Base-by-base conservation (phyloP, 2,888 invertebrate genomes). In the Agrypnus murinus region DNA sequence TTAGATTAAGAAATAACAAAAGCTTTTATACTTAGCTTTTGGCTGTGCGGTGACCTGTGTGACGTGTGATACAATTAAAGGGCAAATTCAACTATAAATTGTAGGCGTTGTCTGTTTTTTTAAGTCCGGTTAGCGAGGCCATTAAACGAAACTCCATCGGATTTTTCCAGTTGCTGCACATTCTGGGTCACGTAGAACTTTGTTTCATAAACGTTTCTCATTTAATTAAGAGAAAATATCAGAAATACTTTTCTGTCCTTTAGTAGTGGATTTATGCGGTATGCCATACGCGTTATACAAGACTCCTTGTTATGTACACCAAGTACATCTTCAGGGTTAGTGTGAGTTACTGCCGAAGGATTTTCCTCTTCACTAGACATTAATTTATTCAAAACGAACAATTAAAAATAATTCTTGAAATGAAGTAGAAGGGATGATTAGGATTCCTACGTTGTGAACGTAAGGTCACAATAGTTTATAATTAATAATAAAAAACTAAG, bases 41-140 rank as follows among this genome's bases (percentile, higher is more conserved):
- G 46, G 46, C 19, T 7, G 19, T 46, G 17, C 19, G 9, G 19
- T 46, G 46, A 46, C 46, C 19, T 46, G 46, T 46, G 17, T 46
- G 19, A 19, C 8, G 46, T 46, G 19, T 46, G 19, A 46, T 46
- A 46, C 46, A 46, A 15, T 46, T 46, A 46, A 46, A 46, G 46
- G 46, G 46, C 46, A 46, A 10, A 46, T 46, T 46, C 17, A 17
- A 19, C 1, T 46, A 46, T 46, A 10, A 46, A 46, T 5, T 46
- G 46, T 19, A 19, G 46, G 46, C 46, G 46, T 46, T 46, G 46
- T 10, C 46, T 46, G 19, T 17, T 5, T 25, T 46, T 17, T 17
- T 10, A 45, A 45, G 46, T 46, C 46, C 46, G 46, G 46, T 19
- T 46, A 17, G 46, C 19, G 46, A 46, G 19, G 46, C 10, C 46